Evolutionary conservation across 92 coral and sea anemone species (phyloP).

Genomic region (Epizoanthus rinbou): DNA sequence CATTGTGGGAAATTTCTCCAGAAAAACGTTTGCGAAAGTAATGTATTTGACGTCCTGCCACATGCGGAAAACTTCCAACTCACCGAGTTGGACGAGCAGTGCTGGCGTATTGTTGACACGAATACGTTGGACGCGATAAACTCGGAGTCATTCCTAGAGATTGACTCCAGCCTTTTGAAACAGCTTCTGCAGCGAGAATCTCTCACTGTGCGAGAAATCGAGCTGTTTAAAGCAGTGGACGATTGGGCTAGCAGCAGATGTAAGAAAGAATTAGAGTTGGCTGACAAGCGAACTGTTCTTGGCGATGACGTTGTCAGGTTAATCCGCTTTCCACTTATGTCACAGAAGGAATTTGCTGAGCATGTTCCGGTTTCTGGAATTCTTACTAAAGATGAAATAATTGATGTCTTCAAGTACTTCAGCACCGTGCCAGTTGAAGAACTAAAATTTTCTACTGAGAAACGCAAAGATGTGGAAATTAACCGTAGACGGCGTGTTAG

Average conservation of each 20-base stretch:
- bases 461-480: background rate
- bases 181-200: slow-evolving; percentile 7
- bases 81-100: slow-evolving; percentile 8
- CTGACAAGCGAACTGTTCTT: slow-evolving; percentile 13
- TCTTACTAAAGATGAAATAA: slow-evolving; percentile 23
- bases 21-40: background rate
- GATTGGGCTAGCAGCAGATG: slow-evolving; percentile 30
- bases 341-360: slow-evolving; percentile 45
- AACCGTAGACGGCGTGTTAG: too few relatives aligned
- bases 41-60: slow-evolving; percentile 26
- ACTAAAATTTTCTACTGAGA: background rate
- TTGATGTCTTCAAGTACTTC: background rate
- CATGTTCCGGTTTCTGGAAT: slow-evolving; percentile 27
- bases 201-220: slow-evolving; percentile 11
- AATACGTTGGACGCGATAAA: background rate
- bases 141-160: slow-evolving; percentile 29
- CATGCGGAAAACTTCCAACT: slow-evolving; percentile 20
- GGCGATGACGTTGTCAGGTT: slow-evolving; percentile 31
- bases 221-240: slow-evolving; percentile 42
- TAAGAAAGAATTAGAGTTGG: background rate
- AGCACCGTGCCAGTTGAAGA: background rate
- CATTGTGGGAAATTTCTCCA: slow-evolving; percentile 17
- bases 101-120: slow-evolving; percentile 13
- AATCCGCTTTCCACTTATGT: slow-evolving; percentile 42
- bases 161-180: background rate